Evolutionary conservation across 2,113 vertebrate genomes (phyloP), one percentile per base, ranked within the genome.

Genomic region (Lichenostomus cassidix): DNA sequence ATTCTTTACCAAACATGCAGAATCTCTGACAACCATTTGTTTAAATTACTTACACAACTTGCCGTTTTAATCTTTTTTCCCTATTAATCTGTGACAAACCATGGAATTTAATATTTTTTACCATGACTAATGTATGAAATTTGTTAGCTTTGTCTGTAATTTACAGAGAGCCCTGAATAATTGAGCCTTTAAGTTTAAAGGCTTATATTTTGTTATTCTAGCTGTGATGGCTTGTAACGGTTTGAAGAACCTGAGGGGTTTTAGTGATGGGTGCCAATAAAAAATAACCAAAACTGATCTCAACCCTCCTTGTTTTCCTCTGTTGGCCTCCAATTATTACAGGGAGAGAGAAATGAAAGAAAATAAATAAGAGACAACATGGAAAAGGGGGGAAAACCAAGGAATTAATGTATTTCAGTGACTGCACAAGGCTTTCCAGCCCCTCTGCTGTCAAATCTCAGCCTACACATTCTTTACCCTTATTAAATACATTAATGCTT

Each of bases 101-200:
- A 81, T 95, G 94, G 95, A 97, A 96, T 97, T 96, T 80, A 96
- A 94, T 95, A 94, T 97, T 96, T 97, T 92, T 96, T 69, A 96
- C 96, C 95, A 85, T 97, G 94, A 96, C 96, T 97, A 97, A 97
- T 95, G 84, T 96, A 96, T 94, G 93, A 97, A 96, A 96, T 97
- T 96, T 96, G 70, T 91, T 97, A 95, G 93, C 94, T 95, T 96
- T 97, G 94, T 96, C 88, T 96, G 67, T 95, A 96, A 97, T 95
- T 96, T 97, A 92, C 94, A 94, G 84, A 92, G 68, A 82, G 47
- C 67, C 68, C 70, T 79, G 94, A 91, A 97, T 88, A 97, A 95
- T 82, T 83, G 80, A 96, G 87, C 83, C 63, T 95, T 96, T 90
- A 93, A 86, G 89, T 92, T 97, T 87, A 94, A 96, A 97, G 92